A percentile compares a stretch with the other conserved stretches of the same genome.
Evolutionary conservation across 30 jellyfish, hydroid and myxozoan genomes (phyloP).

Genomic region (Hydractinia symbiolongicarpus): DNA sequence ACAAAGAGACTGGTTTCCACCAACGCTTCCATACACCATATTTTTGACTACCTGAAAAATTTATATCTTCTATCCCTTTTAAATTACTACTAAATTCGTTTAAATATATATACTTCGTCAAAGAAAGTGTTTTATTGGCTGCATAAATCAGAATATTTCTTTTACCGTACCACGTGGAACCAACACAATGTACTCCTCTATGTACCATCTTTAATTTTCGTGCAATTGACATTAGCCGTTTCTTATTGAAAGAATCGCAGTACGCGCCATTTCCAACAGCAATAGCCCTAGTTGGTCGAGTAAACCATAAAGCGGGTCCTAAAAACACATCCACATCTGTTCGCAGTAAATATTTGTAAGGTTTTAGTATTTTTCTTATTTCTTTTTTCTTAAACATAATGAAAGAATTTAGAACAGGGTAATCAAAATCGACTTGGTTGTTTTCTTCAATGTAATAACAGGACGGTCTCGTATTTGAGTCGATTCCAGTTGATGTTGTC

Average conservation of each 20-base stretch:
- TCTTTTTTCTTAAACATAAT: slow-evolving; percentile 18
- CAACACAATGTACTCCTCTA: slow-evolving; percentile 36
- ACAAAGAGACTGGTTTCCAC: slow-evolving; percentile 17
- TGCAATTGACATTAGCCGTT: slow-evolving; percentile 7
- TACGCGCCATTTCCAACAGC: slow-evolving; percentile 22
- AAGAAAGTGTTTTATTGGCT: background rate
- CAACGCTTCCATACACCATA: slow-evolving; percentile 30
- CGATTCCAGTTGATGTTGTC: background rate
- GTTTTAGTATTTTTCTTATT: background rate
- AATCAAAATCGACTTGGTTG: background rate
- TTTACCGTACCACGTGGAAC: slow-evolving; percentile 33
- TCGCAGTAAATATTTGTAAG: slow-evolving; percentile 10
- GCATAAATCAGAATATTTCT: background rate
- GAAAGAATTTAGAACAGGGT: slow-evolving; percentile 9
- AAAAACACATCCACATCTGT: slow-evolving; percentile 35
- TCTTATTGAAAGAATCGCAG: slow-evolving; percentile 19
- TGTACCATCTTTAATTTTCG: slow-evolving; percentile 1
- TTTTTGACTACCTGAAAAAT: slow-evolving; percentile 1
- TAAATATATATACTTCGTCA: slow-evolving; percentile 4
- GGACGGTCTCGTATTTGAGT: too few species aligned
- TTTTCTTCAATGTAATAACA: slow-evolving; percentile 16
- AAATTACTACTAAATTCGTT: slow-evolving; percentile 6
- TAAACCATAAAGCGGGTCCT: slow-evolving; percentile 13
- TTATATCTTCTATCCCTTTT: slow-evolving; percentile 12
- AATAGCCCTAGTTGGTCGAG: slow-evolving; percentile 14